Evolutionary conservation across 2,888 invertebrate species (phyloP), one percentile per base, ranked within the genome.

Genomic region (Tetanocera ferruginea): DNA sequence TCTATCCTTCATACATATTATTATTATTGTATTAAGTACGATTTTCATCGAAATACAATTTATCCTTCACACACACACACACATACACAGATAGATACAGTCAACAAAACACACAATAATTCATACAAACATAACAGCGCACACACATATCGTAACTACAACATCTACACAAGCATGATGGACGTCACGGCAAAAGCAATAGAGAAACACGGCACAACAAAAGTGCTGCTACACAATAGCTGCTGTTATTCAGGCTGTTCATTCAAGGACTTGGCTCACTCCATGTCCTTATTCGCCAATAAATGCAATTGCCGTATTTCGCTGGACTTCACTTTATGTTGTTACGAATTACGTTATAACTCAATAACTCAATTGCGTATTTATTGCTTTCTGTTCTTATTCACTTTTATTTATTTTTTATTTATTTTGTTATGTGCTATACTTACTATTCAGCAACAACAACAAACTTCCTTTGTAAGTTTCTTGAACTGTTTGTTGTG

Each of bases 351-450:
- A 67, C 75, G 75, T 66, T 75, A 75, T 75, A 75, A 75, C 74
- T 75, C 74, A 34, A 75, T 75, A 75, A 75, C 75, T 75, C 75
- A 75, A 75, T 75, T 75, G 75, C 75, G 75, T 75, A 75, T 75
- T 75, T 75, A 75, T 75, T 75, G 75, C 75, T 75, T 67, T 75
- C 62, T 52, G 51, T 51, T 64, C 31, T 64, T 52, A 19, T 9
- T 17, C 9, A 17, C 55, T 8, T 19, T 71, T 23, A 23, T n/a
- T 34, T 31, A 9, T 23, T 52, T 55, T 23, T 52, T 52, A 34
- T 51, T 11, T 31, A n/a, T 28, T 14, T n/a, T 51, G 51, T 28
- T 62, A 49, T 49, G n/a, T 37, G 25, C 9, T 66, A 8, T 23
- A 31, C 31, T 28, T 55, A 49, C 49, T 31, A 64, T 64, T 31